phyloP scores from a whole-genome alignment of 2,113 vertebrate genomes.

The Protomyctophum bolini region DNA sequence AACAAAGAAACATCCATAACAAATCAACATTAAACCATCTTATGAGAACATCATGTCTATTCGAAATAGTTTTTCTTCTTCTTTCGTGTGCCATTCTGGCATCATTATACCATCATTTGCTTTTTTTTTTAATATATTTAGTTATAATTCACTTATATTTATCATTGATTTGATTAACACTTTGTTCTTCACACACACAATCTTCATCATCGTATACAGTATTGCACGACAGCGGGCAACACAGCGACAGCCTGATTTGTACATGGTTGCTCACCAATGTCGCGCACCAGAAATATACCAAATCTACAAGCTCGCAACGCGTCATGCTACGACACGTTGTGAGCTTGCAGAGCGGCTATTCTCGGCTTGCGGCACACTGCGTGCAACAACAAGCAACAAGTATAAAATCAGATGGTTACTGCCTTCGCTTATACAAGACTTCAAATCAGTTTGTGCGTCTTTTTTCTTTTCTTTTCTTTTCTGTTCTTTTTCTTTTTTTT shows the following conservation, averaged over 20 bases:
- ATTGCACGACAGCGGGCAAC: conserved; percentile 2
- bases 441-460: neutral
- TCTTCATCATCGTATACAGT: neutral
- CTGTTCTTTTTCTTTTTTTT: no score
- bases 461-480: neutral
- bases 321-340: no score
- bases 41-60: conserved; percentile 23
- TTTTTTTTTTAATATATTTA: conserved; percentile 9
- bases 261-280: no score
- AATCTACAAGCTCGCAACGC: no score
- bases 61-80: conserved; percentile 9
- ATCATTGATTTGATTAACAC: no score
- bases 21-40: conserved; percentile 48
- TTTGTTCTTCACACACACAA: neutral
- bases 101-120: neutral
- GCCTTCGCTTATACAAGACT: neutral
- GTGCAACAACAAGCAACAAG: no score
- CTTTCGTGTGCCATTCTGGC: conserved; percentile 10
- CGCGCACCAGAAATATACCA: no score
- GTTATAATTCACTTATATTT: neutral
- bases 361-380: no score
- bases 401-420: neutral
- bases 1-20: conserved; percentile 58
- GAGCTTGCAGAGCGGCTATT: no score
- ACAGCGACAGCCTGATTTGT: neutral